These are phyloP conservation scores for Diloba caeruleocephala DNA, from an alignment of 2,888 invertebrate genomes.

Conservation along the genomic window DNA sequence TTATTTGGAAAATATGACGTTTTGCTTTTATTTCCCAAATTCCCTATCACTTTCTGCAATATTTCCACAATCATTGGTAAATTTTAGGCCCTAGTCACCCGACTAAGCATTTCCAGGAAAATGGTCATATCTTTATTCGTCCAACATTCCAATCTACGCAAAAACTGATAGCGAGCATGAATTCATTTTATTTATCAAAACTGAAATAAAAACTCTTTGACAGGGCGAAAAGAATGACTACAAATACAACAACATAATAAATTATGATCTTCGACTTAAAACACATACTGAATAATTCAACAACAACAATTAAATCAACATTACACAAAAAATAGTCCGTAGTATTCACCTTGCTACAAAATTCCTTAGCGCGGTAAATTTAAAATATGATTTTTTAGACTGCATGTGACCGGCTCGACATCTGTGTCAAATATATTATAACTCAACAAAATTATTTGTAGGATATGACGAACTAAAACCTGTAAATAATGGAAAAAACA, in stretches of 20 bases:
- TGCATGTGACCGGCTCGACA: neutral
- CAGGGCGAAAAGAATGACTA: no score
- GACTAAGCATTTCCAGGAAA: slow-evolving; percentile 48
- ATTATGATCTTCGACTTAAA: no score
- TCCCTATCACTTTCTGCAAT: no score
- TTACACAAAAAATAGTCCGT: no score
- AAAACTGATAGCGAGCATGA: neutral
- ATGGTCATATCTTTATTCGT: slow-evolving; percentile 37
- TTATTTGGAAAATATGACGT: no score
- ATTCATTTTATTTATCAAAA: neutral
- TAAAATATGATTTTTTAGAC: slow-evolving; percentile 5
- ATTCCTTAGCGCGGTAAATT: slow-evolving; percentile 30
- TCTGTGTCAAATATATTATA: neutral
- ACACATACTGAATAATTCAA: no score
- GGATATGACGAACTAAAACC: neutral
- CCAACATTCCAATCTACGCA: slow-evolving; percentile 30
- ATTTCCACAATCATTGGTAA: slow-evolving; percentile 4
- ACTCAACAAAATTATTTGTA: neutral
- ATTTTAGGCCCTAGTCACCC: slow-evolving; percentile 10
- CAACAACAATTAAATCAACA: no score
- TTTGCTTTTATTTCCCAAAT: no score
- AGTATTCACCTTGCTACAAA: neutral
- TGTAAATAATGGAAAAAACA: slow-evolving; percentile 19
- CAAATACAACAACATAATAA: no score
- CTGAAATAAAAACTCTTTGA: no score